Conservation (phyloP, 1,140 invertebrate genomes). For the Macrotrachela quadricornifera region DNA sequence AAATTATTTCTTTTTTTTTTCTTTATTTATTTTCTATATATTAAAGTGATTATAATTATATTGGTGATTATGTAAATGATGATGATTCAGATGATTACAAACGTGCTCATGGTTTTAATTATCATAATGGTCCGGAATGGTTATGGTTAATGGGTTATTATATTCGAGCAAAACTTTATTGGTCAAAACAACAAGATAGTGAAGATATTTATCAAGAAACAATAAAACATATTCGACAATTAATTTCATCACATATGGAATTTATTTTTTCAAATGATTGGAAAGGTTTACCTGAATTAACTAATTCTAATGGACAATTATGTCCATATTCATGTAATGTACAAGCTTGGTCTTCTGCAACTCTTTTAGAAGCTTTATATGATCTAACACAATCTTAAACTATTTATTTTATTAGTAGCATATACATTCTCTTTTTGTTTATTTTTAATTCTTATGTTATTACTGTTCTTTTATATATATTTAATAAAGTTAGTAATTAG, state of each 20-base stretch:
- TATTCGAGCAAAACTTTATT: background rate
- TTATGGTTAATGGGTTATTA: slow-evolving; percentile 7
- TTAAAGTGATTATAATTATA: slow-evolving; percentile 75
- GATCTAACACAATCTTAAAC: background rate
- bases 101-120: slow-evolving; percentile 81
- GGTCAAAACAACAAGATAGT: too few species aligned
- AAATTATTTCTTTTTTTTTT: background rate
- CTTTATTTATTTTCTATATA: too few species aligned
- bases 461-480: too few species aligned
- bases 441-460: too few species aligned
- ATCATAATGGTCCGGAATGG: slow-evolving; percentile 83
- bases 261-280: slow-evolving; percentile 32
- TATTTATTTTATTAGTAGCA: too few species aligned
- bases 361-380: slow-evolving; percentile 45
- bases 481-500: too few species aligned
- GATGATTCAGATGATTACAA: slow-evolving; percentile 61
- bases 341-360: slow-evolving; percentile 82
- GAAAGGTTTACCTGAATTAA: slow-evolving; percentile 81
- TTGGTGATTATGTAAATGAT: slow-evolving; percentile 71
- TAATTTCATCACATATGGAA: too few species aligned
- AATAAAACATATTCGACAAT: too few species aligned
- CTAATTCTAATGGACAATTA: slow-evolving; percentile 58
- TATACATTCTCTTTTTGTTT: too few species aligned
- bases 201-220: too few species aligned
- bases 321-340: slow-evolving; percentile 68